Evolutionary conservation across 2,113 vertebrate genomes (phyloP), one percentile per base, ranked within the genome.

Genomic region (Cebidichthys violaceus): DNA sequence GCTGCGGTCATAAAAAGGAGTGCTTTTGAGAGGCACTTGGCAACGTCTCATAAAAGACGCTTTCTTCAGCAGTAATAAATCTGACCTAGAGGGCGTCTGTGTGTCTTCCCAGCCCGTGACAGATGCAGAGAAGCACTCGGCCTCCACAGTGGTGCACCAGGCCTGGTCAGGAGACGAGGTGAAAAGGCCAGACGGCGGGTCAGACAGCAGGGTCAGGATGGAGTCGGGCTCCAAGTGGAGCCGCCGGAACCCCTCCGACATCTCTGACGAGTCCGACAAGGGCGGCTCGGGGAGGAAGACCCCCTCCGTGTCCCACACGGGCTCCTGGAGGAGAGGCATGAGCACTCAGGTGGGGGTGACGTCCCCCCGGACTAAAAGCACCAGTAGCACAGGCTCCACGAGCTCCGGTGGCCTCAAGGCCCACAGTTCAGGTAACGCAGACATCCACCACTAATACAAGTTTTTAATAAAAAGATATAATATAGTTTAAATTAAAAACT

Each of bases 291-390:
- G 96, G 52, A 96, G 96, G 91, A 98, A 97, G 94, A 96, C 94
- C 54, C 82, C 96, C 0, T 95, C 96, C 22, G 92, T 97, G 93
- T 96, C 97, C 0, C 97, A 98, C 94, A 99, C 98, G 0, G 98
- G 98, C 79, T 99, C 98, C 3, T 99, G 98, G 98, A 95, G 98
- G 88, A 93, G 97, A 65, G 98, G 98, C 92, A 97, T 99, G 98
- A 98, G 95, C 0, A 95, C 98, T 41, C 98, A 99, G 93, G 97
- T 99, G 88, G 98, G 98, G 93, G 96, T 99, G 92, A 99, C 97
- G 4, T 82, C 96, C 60, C 98, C 98, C 0, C 94, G 97, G 77
- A 97, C 97, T 0, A 99, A 99, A 93, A 92, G 89, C 89, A 90
- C 95, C 72, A 86, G 90, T 52, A 87, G 88, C 75, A 76, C 88